Base-by-base conservation (phyloP, 1,140 invertebrate species). In the Pollicipes pollicipes region DNA sequence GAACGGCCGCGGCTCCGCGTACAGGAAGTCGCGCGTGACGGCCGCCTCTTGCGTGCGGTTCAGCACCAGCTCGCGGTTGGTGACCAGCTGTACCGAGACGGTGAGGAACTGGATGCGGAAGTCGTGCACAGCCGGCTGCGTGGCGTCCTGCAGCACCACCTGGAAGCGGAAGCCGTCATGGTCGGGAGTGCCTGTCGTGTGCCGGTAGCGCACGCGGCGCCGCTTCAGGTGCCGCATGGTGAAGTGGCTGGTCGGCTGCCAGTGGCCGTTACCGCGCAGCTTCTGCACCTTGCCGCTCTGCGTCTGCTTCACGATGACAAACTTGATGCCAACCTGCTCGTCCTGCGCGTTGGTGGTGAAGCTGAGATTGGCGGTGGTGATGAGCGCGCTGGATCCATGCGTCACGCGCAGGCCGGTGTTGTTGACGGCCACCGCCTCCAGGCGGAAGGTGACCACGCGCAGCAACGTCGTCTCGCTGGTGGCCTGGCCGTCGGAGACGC, bases 161-260 rank as follows among this genome's bases (percentile, higher is more conserved):
- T 85, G 84, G 78, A 90, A 90, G 83, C 88, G 90, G 77, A 95
- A 94, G 76, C 88, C 86, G 79, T 95, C 93, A 73, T 88, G 85
- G 66, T 82, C 81, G 0, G 89, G 87, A 67, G 84, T 85, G 45
- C 87, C 87, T 31, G 82, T 81, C 32, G 84, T 85, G 79, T 92
- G 90, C 74, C 87, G 80, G 77, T 93, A 93, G 4, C 89, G 82
- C 16, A 92, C 83, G 69, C 86, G 81, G 29, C 87, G 85, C 70
- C 73, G 73, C 70, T 85, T 85, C 37, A 96, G 78, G 79, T 95
- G 90, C 72, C 86, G 85, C 76, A 88, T 91, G 8, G 86, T 90
- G 78, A 97, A 97, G 24, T 87, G 85, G 70, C 87, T 86, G 0
- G 89, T 85, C 69, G 84, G 86, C 30, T 85, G 83, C 93, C 93